phyloP scores from a whole-genome alignment of 2,888 invertebrate genomes.

The Dasypolia templi region DNA sequence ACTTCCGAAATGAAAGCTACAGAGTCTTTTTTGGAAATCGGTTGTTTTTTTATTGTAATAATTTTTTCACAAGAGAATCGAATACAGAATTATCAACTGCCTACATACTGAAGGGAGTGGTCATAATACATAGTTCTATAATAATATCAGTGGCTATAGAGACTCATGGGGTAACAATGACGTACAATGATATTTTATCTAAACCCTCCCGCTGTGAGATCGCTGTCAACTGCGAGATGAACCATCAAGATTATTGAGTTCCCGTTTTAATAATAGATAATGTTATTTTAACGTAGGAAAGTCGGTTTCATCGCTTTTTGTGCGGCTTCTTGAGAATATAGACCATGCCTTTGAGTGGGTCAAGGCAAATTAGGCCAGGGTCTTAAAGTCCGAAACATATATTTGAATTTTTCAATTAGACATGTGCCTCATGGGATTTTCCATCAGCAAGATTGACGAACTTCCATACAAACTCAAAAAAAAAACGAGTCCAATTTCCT shows the following conservation, averaged over 20 bases:
- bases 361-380: no score
- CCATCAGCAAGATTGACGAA: no score
- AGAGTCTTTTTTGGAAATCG: no score
- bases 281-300: not conserved
- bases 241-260: conserved; percentile 19
- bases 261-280: conserved; percentile 26
- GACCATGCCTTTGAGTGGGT: no score
- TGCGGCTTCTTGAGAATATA: not conserved
- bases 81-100: not conserved
- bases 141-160: conserved; percentile 14
- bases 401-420: not conserved
- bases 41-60: no score
- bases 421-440: no score
- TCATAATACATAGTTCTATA: conserved; percentile 7
- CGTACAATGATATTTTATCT: not conserved
- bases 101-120: conserved; percentile 20
- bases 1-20: no score
- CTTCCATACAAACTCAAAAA: no score
- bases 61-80: no score
- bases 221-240: conserved; percentile 1
- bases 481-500: no score
- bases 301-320: not conserved
- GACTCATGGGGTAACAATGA: conserved; percentile 7
- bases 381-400: not conserved
- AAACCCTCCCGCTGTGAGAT: conserved; percentile 25